Evolutionary conservation across 2,113 vertebrate species (phyloP).

Genomic region (Morone saxatilis): DNA sequence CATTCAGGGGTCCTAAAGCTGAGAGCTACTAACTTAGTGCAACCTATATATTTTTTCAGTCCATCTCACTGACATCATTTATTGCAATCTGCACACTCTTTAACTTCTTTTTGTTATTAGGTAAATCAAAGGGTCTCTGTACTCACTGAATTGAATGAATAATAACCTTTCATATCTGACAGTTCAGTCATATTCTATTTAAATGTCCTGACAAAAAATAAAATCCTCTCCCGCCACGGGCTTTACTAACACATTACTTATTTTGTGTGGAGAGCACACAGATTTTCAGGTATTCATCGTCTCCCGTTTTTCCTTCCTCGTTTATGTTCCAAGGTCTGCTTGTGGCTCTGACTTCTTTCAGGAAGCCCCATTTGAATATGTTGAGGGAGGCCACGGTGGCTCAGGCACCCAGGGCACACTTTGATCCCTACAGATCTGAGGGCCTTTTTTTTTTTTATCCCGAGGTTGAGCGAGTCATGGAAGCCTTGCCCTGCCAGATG

Average conservation of each 20-base stretch:
- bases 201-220: conserved; percentile 35
- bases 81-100: conserved; percentile 9
- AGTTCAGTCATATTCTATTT: conserved; percentile 36
- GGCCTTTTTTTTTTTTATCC: conserved; percentile 66
- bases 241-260: conserved; percentile 25
- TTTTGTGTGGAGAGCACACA: conserved; percentile 43
- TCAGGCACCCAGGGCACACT: conserved; percentile 81
- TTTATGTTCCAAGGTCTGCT: conserved; percentile 72
- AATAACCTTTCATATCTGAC: conserved; percentile 16
- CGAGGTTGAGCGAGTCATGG: conserved; percentile 73
- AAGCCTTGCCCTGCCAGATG: conserved; percentile 83
- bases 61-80: conserved; percentile 7
- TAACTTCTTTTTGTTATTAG: conserved; percentile 3
- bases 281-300: conserved; percentile 71
- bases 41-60: not conserved
- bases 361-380: conserved; percentile 83
- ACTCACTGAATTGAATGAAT: conserved; percentile 1
- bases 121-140: not conserved
- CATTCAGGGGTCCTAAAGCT: not conserved
- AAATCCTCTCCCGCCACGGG: conserved; percentile 20
- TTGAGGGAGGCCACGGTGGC: conserved; percentile 77
- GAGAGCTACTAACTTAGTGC: not conserved
- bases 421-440: conserved; percentile 83
- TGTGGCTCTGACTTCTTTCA: conserved; percentile 73
- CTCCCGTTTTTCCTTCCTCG: conserved; percentile 49